Evolutionary conservation across 2,888 invertebrate species (phyloP).

Genomic region (Eudemis profundana): DNA sequence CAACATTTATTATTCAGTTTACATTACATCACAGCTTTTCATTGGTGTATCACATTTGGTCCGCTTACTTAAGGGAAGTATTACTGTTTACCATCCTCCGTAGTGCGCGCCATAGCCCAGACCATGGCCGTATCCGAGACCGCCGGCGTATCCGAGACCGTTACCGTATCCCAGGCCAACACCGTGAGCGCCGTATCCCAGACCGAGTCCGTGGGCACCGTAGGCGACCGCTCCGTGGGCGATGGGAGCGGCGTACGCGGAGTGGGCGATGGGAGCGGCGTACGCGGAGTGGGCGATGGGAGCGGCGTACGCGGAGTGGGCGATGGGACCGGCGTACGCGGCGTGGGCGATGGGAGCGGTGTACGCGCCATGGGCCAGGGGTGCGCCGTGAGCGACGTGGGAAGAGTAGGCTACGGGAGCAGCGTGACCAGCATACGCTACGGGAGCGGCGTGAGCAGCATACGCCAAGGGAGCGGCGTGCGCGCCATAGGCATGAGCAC

Average conservation of each 20-base stretch:
- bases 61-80: not conserved
- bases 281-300: no score
- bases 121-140: slow-evolving; percentile 38
- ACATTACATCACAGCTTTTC: slow-evolving; percentile 32
- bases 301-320: no score
- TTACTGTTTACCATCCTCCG: slow-evolving; percentile 30
- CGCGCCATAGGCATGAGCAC: slow-evolving; percentile 44
- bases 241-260: no score
- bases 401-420: slow-evolving; percentile 50
- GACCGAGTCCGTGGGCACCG: slow-evolving; percentile 14
- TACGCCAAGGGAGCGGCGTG: slow-evolving; percentile 42
- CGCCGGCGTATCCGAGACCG: slow-evolving; percentile 46
- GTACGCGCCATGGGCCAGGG: slow-evolving; percentile 38
- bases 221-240: slow-evolving; percentile 52
- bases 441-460: slow-evolving; percentile 39
- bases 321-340: slow-evolving; percentile 46
- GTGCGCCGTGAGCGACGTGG: slow-evolving; percentile 51
- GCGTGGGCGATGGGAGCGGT: slow-evolving; percentile 48
- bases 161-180: slow-evolving; percentile 47
- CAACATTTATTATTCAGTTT: not conserved
- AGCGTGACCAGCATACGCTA: slow-evolving; percentile 47
- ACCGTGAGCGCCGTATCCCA: slow-evolving; percentile 35
- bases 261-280: slow-evolving; percentile 45
- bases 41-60: slow-evolving; percentile 23
- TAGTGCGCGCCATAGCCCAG: slow-evolving; percentile 33